A percentile compares a stretch with the other conserved stretches of the same genome.
Evolutionary conservation across 2,797 vertebrate genomes (phyloP).

Genomic region (Phaenicophaeus curvirostris): DNA sequence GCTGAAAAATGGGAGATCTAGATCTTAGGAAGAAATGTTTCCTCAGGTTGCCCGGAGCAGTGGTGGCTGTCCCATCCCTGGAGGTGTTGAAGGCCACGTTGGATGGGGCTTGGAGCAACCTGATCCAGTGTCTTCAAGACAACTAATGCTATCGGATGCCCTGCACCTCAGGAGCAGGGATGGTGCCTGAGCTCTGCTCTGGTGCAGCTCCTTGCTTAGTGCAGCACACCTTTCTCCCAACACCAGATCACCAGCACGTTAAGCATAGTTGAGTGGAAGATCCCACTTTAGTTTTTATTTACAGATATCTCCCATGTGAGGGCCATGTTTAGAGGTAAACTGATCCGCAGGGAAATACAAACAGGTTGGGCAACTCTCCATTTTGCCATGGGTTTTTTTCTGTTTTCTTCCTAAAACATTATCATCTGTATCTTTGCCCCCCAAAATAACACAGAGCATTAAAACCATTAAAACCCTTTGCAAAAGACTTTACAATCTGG

Average conservation of each 20-base stretch:
- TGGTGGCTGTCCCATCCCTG: too few relatives aligned
- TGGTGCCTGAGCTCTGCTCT: neutral
- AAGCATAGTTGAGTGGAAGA: neutral
- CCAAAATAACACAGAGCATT: conserved; percentile 44
- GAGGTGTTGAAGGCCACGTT: too few relatives aligned
- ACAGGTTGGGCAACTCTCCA: neutral
- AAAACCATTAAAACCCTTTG: conserved; percentile 56
- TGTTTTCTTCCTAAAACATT: neutral
- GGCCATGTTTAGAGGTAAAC: neutral
- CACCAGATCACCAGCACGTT: neutral
- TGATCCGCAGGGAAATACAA: neutral
- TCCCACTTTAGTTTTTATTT: neutral
- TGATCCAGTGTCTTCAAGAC: neutral
- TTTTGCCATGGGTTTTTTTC: neutral
- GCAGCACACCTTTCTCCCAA: neutral
- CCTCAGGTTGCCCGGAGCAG: too few relatives aligned
- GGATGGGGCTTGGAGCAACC: too few relatives aligned
- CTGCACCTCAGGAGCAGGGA: neutral
- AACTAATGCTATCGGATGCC: rapidly evolving
- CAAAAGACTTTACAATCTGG: conserved; percentile 75
- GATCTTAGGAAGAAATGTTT: too few relatives aligned
- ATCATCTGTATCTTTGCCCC: conserved; percentile 47
- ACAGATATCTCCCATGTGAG: neutral
- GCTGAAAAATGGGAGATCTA: too few relatives aligned
- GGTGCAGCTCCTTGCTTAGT: neutral